These are phyloP conservation scores for Monopterus albus DNA, from an alignment of 2,113 vertebrate species.

Conservation along the genomic window DNA sequence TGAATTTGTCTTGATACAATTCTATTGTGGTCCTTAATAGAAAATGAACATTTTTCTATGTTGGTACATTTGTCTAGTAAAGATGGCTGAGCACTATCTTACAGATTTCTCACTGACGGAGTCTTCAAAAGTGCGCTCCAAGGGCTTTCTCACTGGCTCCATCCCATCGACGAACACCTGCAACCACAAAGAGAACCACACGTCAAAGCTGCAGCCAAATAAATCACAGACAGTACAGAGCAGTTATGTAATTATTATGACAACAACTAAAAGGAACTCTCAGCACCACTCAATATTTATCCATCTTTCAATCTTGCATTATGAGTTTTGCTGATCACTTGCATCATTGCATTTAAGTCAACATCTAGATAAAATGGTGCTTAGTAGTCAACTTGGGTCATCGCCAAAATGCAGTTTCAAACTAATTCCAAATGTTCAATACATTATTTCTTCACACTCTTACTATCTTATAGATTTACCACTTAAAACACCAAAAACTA, in stretches of 20 bases:
- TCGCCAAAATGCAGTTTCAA: conserved; percentile 5
- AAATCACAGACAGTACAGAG: neutral
- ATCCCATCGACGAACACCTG: conserved; percentile 93
- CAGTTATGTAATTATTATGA: neutral
- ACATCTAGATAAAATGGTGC: neutral
- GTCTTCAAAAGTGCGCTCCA: conserved; percentile 91
- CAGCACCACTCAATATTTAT: neutral
- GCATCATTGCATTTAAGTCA: no score
- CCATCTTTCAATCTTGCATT: neutral
- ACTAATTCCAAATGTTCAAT: neutral
- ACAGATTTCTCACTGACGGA: conserved; percentile 90
- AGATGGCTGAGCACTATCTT: conserved; percentile 64
- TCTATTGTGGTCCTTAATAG: no score
- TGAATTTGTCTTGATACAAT: no score
- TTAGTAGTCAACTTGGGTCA: neutral
- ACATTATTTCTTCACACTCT: no score
- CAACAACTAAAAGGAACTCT: neutral
- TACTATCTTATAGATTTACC: no score
- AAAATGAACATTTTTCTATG: no score
- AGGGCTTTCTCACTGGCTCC: conserved; percentile 87
- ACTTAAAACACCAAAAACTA: neutral
- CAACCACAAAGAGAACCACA: conserved; percentile 24
- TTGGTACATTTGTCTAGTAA: no score
- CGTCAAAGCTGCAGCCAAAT: neutral
- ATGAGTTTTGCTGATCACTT: neutral